Evolutionary conservation across 2,888 invertebrate species (phyloP).

Genomic region (Slavum lentiscoides): DNA sequence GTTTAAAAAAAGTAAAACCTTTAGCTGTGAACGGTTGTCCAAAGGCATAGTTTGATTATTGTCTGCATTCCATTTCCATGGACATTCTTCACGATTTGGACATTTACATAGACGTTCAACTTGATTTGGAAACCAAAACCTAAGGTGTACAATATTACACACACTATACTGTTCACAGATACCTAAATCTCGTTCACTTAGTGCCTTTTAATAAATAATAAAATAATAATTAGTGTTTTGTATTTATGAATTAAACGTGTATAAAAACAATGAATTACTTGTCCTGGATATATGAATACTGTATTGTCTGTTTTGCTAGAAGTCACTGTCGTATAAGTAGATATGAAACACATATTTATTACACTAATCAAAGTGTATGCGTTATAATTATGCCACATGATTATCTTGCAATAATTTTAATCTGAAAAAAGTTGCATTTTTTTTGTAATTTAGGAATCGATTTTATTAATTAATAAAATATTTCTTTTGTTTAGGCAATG

Average conservation of each 20-base stretch:
- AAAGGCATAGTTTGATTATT: constrained; percentile 62
- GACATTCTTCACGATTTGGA: constrained; percentile 61
- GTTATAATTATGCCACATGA: constrained; percentile 51
- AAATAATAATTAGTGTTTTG: neutral
- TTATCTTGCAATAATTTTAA: constrained; percentile 3
- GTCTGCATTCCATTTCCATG: constrained; percentile 61
- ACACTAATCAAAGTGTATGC: constrained; percentile 28
- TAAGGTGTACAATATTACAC: constrained; percentile 64
- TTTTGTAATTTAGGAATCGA: neutral
- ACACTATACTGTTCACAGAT: constrained; percentile 63
- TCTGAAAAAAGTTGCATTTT: constrained; percentile 17
- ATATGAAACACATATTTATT: constrained; percentile 19
- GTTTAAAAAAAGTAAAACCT: constrained; percentile 60
- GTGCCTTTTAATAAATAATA: constrained; percentile 60
- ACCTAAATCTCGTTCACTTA: constrained; percentile 67
- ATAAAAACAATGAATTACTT: constrained; percentile 27
- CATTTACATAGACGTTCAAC: constrained; percentile 69
- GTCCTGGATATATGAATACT: constrained; percentile 53
- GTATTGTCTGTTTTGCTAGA: constrained; percentile 41
- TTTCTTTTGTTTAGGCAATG: constrained; percentile 65
- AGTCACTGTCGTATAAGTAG: constrained; percentile 11
- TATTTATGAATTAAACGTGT: neutral
- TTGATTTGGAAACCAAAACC: constrained; percentile 66
- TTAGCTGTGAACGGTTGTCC: constrained; percentile 67
- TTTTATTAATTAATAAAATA: neutral